phyloP scores from a whole-genome alignment of 2,888 invertebrate genomes.

The Euplagia quadripunctaria region DNA sequence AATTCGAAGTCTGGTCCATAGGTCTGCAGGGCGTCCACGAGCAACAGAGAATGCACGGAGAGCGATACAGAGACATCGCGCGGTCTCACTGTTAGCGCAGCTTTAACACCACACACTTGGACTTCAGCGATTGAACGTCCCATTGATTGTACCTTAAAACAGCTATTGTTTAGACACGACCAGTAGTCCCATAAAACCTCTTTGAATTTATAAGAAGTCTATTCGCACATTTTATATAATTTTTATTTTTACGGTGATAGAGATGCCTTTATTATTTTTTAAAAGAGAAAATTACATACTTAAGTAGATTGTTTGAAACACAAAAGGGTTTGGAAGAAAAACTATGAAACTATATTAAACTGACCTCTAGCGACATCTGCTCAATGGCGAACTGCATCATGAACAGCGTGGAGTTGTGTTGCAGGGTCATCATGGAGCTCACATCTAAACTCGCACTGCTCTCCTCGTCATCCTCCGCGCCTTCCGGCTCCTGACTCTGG shows the following conservation, averaged over 20 bases:
- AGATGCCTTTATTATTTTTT: too few relatives aligned
- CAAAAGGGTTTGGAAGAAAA: background rate
- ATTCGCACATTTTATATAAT: too few relatives aligned
- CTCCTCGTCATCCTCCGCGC: conserved; percentile 71
- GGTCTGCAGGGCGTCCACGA: conserved; percentile 98
- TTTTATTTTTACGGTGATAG: too few relatives aligned
- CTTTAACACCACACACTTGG: conserved; percentile 95
- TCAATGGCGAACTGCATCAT: conserved; percentile 96
- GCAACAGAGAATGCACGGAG: conserved; percentile 96
- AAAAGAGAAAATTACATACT: too few relatives aligned
- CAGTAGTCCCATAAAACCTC: too few relatives aligned
- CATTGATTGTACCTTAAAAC: conserved; percentile 90
- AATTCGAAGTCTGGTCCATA: conserved; percentile 98
- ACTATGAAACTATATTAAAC: background rate
- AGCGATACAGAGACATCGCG: conserved; percentile 92
- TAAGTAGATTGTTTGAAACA: background rate
- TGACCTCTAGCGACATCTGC: conserved; percentile 93
- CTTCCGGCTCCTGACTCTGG: conserved; percentile 34
- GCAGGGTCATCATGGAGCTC: conserved; percentile 75
- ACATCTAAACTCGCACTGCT: conserved; percentile 76
- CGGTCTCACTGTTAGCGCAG: conserved; percentile 91
- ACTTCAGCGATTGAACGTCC: conserved; percentile 97
- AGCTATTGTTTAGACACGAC: background rate
- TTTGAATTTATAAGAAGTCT: too few relatives aligned
- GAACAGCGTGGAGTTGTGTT: conserved; percentile 88